phyloP scores from a whole-genome alignment of 2,113 vertebrate genomes.

The Xerus inauris region DNA sequence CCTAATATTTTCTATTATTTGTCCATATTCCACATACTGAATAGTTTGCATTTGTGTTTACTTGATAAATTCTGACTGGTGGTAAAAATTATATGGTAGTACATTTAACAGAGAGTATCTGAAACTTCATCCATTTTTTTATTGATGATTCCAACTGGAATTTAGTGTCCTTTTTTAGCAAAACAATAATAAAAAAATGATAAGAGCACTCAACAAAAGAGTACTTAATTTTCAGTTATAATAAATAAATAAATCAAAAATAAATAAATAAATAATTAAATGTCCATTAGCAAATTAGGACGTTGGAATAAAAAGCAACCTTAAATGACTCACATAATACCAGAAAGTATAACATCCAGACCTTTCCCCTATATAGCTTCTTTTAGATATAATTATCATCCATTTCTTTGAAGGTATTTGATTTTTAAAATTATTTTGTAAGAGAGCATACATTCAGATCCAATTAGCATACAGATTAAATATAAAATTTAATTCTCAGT shows the following conservation, averaged over 20 bases:
- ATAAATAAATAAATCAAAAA: constrained; percentile 31
- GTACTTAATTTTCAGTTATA: constrained; percentile 17
- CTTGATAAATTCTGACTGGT: constrained; percentile 12
- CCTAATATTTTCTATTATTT: neutral
- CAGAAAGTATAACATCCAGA: neutral
- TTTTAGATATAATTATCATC: neutral
- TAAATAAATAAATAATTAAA: constrained; percentile 31
- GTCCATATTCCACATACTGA: neutral
- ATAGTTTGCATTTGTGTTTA: neutral
- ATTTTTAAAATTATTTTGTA: constrained; percentile 29
- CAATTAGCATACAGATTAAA: constrained; percentile 17
- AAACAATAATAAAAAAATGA: constrained; percentile 41
- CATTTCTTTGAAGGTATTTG: neutral
- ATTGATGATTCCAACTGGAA: neutral
- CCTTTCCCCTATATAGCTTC: neutral
- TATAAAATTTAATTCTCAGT: constrained; percentile 30
- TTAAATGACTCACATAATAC: constrained; percentile 5
- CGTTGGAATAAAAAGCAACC: neutral
- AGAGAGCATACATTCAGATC: constrained; percentile 7
- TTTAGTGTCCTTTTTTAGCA: neutral
- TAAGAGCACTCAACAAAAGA: neutral
- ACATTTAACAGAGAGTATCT: neutral
- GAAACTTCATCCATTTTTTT: constrained; percentile 8
- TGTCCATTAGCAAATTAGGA: neutral
- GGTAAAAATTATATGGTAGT: neutral